Base-by-base conservation (phyloP, 2,113 vertebrate species). In the Mola mola region DNA sequence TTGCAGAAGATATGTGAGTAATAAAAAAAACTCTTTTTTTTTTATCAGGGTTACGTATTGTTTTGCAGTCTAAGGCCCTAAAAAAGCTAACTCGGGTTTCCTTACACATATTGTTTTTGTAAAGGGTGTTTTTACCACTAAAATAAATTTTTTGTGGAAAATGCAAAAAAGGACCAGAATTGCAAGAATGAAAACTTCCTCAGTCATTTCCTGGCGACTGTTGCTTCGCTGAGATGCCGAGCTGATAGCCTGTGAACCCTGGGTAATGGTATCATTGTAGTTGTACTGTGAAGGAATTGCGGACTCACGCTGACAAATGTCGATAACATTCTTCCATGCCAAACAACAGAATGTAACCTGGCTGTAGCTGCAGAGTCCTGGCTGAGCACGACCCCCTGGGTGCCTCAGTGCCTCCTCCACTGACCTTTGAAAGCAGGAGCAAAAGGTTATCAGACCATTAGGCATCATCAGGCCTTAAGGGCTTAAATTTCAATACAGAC, bases 301-400 rank as follows among this genome's bases (percentile, higher is more conserved):
- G 43, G 24, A 76, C 91, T 89, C 66, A 91, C 87, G 86, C 59
- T 79, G 79, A 83, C 89, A 92, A 46, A 82, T 38, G 46, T 83
- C 63, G 3, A 71, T 75, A 25, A 83, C 73, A 63, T 86, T 87
- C 69, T 51, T 92, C 87, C 91, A 92, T 38, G 89, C 88, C n/a
- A 72, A 66, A 75, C 85, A 91, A 65, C 89, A 89, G 72, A 80
- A 80, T 60, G 67, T 69, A 10, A 24, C 67, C 4, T 29, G 70
- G 12, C 81, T 74, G 10, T 74, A 85, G 41, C 58, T 70, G 62
- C 86, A 89, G 57, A 81, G 38, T 24, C 84, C 86, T 0, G 36
- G 43, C 33, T 1, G 57, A 9, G 22, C 2, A 4, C n/a, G 73
- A 67, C 56, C 66, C 53, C 36, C 12, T 4, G 22, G 36, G 24